Base-by-base conservation (phyloP, 2,113 vertebrate genomes). In the Atlantisia rogersi region DNA sequence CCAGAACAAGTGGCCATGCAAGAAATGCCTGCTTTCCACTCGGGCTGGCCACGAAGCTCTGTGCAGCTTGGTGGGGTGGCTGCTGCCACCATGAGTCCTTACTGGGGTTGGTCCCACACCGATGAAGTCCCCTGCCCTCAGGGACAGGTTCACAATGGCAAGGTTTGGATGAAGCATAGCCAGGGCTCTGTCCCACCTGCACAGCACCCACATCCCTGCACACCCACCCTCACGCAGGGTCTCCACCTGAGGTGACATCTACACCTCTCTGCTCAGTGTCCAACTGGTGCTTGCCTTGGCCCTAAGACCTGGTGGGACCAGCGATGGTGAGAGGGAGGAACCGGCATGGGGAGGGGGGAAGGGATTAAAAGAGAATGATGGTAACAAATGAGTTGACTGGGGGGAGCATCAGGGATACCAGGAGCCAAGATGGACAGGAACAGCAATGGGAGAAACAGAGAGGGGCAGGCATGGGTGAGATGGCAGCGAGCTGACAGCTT, bases 1-100 rank as follows among this genome's bases (percentile, higher is more conserved):
- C 96, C 96, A 94, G 96, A 96, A 97, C 80, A 83, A 92, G 92
- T 95, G 90, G 93, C 91, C 58, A 8, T 82, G 79, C 91, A 96
- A 96, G 90, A 86, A 96, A 93, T 48, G 73, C 79, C 77, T 79
- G 48, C n/a, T 87, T 88, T 42, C 48, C 35, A 14, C 84, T 82
- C 0, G 0, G 86, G 87, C 85, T 87, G 90, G 82, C 86, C 88
- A 32, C 0, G 0, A 37, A 76, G 79, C 67, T 53, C 35, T 2
- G 1, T 10, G 37, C 63, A 59, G 82, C 50, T 44, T 5, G 4
- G n/a, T 0, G 0, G 8, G 42, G 58, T 24, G 81, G 67, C 69
- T 5, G 3, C n/a, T 62, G 63, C 53, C 52, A 70, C 65, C 67
- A 39, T 0, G 5, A 81, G 52, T n/a, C 64, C 25, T n/a, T 7